Percentiles rank a stretch among this genome's conserved stretches.
These are phyloP conservation scores for Theocolax elegans DNA, from an alignment of 1,140 invertebrate genomes.

Conservation along the genomic window DNA sequence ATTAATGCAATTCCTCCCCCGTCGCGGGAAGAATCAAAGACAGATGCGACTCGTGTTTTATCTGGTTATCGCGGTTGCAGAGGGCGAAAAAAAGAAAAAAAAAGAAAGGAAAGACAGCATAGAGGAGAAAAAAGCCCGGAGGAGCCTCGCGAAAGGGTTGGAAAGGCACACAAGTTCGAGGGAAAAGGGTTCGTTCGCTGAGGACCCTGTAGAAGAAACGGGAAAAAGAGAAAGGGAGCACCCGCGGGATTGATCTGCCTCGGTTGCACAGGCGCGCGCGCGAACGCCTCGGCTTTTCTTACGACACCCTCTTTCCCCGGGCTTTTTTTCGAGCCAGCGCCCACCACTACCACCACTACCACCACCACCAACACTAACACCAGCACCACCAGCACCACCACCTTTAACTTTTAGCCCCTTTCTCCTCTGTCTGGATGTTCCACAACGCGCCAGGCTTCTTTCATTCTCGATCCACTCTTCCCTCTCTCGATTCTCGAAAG, in stretches of 20 bases:
- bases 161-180: too few species aligned
- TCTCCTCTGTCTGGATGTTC: constrained; percentile 43
- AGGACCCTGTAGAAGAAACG: neutral
- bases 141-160: constrained; percentile 50
- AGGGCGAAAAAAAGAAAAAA: too few species aligned
- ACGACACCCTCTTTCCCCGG: constrained; percentile 50
- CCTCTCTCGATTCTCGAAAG: constrained; percentile 51
- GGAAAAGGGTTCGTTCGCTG: neutral
- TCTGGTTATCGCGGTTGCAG: constrained; percentile 7
- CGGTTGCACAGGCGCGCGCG: constrained; percentile 44
- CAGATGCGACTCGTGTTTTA: constrained; percentile 38
- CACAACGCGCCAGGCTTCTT: constrained; percentile 33
- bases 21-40: constrained; percentile 17
- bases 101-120: neutral
- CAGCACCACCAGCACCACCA: constrained; percentile 29
- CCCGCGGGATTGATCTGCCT: constrained; percentile 58
- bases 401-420: constrained; percentile 50
- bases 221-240: constrained; percentile 22
- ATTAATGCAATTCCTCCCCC: neutral
- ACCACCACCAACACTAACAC: constrained; percentile 28
- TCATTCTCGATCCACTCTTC: constrained; percentile 43
- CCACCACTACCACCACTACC: constrained; percentile 30
- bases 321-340: constrained; percentile 31
- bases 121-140: constrained; percentile 6
- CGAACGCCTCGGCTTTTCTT: constrained; percentile 56